Base-by-base conservation (phyloP, 1,140 invertebrate genomes). In the Aphis gossypii region DNA sequence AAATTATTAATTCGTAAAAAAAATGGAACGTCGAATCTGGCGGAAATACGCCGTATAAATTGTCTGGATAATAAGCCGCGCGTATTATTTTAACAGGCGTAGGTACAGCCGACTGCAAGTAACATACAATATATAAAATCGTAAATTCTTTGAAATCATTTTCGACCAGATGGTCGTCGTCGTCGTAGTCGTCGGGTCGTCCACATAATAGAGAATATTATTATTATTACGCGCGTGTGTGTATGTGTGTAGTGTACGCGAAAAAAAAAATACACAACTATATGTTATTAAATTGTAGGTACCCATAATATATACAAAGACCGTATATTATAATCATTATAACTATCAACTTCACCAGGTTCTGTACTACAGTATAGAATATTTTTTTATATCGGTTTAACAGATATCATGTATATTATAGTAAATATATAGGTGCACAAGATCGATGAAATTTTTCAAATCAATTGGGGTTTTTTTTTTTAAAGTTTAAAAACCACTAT, bases 101-200 rank as follows among this genome's bases (percentile, higher is more conserved):
- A 76, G 60, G 60, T 68, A 68, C 60, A 23, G 60, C 30, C 30
- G 60, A 68, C 60, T n/a, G 60, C 60, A 68, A 14, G 60, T 76
- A 76, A 76, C 60, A 76, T 7, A 76, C 60, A 21, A 11, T 76
- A 76, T n/a, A 76, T 76, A 76, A 76, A 76, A 76, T 76, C 30
- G 60, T 76, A 76, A 76, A 76, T 76, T 76, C 60, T 76, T 76
- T 76, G 60, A 76, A 76, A 76, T 76, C 60, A 76, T 76, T 76
- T 76, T 76, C 60, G 60, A 76, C 60, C 60, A 76, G 60, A 76
- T 76, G 60, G 60, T 76, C 60, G 30, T 76, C 60, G 11, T 68
- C 56, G 23, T 25, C 25, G 56, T 60, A 25, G 56, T 60, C 23
- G 56, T 60, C 11, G 60, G 60, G 11, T 76, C 60, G 60, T 76